phyloP scores from a whole-genome alignment of 2,113 vertebrate genomes.

The Morone saxatilis region DNA sequence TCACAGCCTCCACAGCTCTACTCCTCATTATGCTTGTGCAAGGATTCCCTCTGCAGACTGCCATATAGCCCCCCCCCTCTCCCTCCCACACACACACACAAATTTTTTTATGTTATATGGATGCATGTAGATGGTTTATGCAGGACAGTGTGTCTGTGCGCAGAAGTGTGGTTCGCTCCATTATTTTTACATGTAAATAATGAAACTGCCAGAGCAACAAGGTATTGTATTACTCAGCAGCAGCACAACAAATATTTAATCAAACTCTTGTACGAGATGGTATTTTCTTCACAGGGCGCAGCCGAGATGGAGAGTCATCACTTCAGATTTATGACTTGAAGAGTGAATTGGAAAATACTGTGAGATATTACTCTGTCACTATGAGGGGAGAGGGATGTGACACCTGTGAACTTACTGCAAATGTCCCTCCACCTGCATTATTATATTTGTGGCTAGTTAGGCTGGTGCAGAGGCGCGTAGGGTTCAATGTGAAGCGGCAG shows the following conservation, averaged over 20 bases:
- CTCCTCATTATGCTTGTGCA: slow-evolving; percentile 34
- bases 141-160: neutral
- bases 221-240: slow-evolving; percentile 38
- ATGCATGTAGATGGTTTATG: neutral
- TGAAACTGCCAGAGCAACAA: slow-evolving; percentile 34
- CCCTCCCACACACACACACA: too few species aligned
- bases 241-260: slow-evolving; percentile 30
- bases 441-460: neutral
- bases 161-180: neutral
- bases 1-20: slow-evolving; percentile 23
- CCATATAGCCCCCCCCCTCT: neutral
- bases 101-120: neutral
- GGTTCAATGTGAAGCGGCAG: neutral
- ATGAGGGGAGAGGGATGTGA: neutral
- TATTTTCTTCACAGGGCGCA: slow-evolving; percentile 24
- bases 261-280: slow-evolving; percentile 5
- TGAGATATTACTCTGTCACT: slow-evolving; percentile 2
- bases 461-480: neutral
- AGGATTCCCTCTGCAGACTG: slow-evolving; percentile 18
- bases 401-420: slow-evolving; percentile 1
- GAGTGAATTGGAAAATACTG: slow-evolving; percentile 11
- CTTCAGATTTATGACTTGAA: slow-evolving; percentile 18
- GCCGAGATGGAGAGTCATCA: slow-evolving; percentile 20
- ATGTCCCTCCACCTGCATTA: neutral
- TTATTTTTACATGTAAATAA: slow-evolving; percentile 44